Evolutionary conservation across 2,888 invertebrate genomes (phyloP).

Genomic region (Ichneumoninae sp.): DNA sequence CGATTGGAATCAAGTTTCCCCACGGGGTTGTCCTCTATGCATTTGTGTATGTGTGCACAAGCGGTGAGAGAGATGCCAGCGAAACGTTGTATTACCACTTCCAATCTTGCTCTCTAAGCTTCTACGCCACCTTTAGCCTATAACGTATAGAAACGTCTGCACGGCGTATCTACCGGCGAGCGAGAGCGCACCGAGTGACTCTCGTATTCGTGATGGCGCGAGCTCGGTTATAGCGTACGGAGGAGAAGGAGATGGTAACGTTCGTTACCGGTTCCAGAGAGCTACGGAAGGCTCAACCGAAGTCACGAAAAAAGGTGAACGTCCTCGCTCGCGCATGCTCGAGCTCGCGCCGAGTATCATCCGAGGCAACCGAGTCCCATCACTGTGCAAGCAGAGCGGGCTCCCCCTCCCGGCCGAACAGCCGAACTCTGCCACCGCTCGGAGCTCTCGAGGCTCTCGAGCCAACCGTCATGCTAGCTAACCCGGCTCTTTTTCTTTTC

Average conservation of each 20-base stretch:
- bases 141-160: neutral
- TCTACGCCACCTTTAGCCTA: neutral
- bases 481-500: conserved; percentile 12
- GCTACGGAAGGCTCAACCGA: conserved; percentile 68
- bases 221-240: conserved; percentile 1
- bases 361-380: conserved; percentile 39
- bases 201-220: conserved; percentile 10
- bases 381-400: conserved; percentile 19
- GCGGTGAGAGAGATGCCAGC: neutral
- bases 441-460: conserved; percentile 6
- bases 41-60: neutral
- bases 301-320: conserved; percentile 84
- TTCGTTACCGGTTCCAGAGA: conserved; percentile 75
- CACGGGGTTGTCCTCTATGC: neutral
- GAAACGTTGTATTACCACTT: neutral
- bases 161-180: neutral
- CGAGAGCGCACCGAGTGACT: conserved; percentile 4
- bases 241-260: conserved; percentile 65
- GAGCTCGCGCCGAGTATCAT: conserved; percentile 42
- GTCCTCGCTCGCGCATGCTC: conserved; percentile 75
- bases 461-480: conserved; percentile 46
- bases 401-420: conserved; percentile 10
- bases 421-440: conserved; percentile 9
- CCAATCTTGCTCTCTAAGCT: neutral
- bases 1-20: neutral